These are phyloP conservation scores for Leptura quadrifasciata DNA, from an alignment of 2,888 invertebrate species.

Conservation along the genomic window DNA sequence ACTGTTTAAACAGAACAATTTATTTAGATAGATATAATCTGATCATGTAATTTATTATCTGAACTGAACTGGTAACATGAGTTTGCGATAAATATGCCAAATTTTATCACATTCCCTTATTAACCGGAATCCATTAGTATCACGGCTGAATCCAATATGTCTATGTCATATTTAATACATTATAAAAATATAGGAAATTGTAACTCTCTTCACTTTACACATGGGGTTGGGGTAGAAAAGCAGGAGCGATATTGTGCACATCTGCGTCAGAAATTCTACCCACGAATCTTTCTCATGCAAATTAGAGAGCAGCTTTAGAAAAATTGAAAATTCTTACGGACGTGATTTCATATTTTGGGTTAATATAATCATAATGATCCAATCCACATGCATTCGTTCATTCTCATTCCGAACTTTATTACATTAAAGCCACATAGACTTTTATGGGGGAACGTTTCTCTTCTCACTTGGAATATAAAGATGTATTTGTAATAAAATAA, in stretches of 20 bases:
- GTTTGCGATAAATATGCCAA: constrained; percentile 24
- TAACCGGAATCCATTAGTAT: constrained; percentile 28
- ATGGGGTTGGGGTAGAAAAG: constrained; percentile 28
- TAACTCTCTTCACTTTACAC: constrained; percentile 36
- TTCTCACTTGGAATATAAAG: not conserved
- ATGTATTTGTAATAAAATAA: too few species aligned
- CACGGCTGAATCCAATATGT: constrained; percentile 23
- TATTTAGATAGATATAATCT: not conserved
- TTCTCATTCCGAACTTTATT: constrained; percentile 26
- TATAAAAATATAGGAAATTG: constrained; percentile 33
- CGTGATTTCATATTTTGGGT: constrained; percentile 41
- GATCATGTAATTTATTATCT: not conserved
- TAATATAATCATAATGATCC: constrained; percentile 41
- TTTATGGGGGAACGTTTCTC: not conserved
- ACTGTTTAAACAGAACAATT: not conserved
- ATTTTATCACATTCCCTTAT: constrained; percentile 27
- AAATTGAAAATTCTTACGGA: constrained; percentile 45
- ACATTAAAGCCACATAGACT: not conserved
- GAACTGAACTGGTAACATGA: not conserved
- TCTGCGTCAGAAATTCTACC: constrained; percentile 39
- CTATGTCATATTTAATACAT: constrained; percentile 39
- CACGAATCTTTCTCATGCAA: constrained; percentile 42
- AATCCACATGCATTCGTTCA: constrained; percentile 32
- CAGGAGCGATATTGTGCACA: constrained; percentile 36
- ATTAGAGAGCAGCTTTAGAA: constrained; percentile 39